Evolutionary conservation across 2,888 invertebrate species (phyloP), one percentile per base, ranked within the genome.

Genomic region (Vanessa cardui): DNA sequence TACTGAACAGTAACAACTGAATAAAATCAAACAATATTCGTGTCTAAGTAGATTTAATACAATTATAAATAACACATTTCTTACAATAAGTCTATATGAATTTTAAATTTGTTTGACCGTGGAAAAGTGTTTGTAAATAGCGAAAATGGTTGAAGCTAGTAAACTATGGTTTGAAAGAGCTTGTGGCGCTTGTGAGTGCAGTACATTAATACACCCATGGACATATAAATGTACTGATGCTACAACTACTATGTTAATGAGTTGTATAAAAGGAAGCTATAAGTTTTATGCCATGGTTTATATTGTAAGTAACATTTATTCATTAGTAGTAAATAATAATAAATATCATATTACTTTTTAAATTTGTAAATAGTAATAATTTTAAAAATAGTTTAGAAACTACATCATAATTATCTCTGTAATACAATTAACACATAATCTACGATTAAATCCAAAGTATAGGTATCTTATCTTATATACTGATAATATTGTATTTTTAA

Each of bases 241-340:
- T 9, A 89, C 88, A 4, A 72, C 78, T 8, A 81, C 89, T 6
- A 93, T 93, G 93, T 76, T 93, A 6, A 62, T 84, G 52, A 84
- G 87, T 72, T 90, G 90, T 74, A 86, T 93, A 31, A 89, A 82
- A 77, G 93, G 93, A 66, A 90, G 90, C 72, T 93, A 93, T 73
- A 92, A 92, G 73, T 93, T 93, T 68, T 93, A 93, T 83, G 92
- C 93, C 0, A 89, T 90, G 88, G 89, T 93, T 3, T 93, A 93
- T 70, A 78, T 92, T 75, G 93, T 93, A 82, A 91, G 93, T 91
- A 72, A 26, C 5, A 26, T 26, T 26, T 26, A 3, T 1, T 26
- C 26, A 26, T 26, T 26, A 5, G 26, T 26, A 26, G 26, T 26
- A 26, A 26, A 26, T 26, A 26, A 0, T 5, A 26, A 26, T 26